Base-by-base conservation (phyloP, 2,113 vertebrate genomes). In the Acanthochromis polyacanthus region DNA sequence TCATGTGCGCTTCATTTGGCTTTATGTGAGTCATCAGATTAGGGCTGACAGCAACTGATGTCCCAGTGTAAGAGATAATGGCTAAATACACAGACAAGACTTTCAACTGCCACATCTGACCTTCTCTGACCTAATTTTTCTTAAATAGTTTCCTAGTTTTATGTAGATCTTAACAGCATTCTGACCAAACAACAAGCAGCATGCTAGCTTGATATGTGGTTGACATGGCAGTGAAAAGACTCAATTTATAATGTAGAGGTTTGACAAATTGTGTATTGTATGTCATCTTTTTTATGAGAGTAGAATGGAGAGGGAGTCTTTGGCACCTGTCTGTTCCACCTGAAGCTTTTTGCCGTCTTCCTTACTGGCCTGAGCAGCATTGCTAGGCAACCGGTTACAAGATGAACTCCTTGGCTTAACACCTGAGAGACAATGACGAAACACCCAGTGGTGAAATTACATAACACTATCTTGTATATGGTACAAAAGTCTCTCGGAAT, bases 361-460 rank as follows among this genome's bases (percentile, higher is more conserved):
- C 90, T 96, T 95, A 93, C 91, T 92, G 92, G 92, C 95, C 48
- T 92, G 91, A 94, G 92, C 84, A 89, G 87, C 89, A 93, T 91
- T 96, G 93, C 95, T 96, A 96, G 88, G 95, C 95, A 97, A 94
- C 87, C 96, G 96, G 91, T 95, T 97, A 95, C 96, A 95, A 90
- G 95, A 97, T 20, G 95, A 93, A 91, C 95, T 97, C 94, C 96
- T 96, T 85, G 91, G 94, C 93, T 93, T 94, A 92, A 92, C 73
- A 95, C 94, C 96, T 97, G 89, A 75, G 95, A 94, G 82, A 95
- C 80, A 96, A 95, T 80, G 89, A 90, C 74, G 90, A 93, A 86
- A 95, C 77, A 94, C 87, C 65, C 63, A 82, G 10, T 55, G 53
- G 73, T 79, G 62, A 89, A 87, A 82, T 70, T 32, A 81, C 16